phyloP scores from a whole-genome alignment of 2,113 vertebrate genomes.

The Nannospalax galili region DNA sequence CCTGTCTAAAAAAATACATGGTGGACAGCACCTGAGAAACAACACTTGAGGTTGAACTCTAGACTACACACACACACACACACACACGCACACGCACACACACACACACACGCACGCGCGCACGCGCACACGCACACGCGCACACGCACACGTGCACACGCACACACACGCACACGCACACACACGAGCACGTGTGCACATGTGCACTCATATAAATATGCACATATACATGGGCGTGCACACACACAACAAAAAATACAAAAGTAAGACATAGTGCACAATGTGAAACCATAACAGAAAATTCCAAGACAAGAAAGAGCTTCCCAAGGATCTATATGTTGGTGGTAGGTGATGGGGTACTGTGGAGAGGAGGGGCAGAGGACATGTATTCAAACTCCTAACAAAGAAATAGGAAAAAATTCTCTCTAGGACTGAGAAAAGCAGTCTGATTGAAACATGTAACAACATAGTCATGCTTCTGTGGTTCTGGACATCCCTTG shows the following conservation, averaged over 20 bases:
- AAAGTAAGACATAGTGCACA: not conserved
- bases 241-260: not conserved
- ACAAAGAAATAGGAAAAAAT: not conserved
- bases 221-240: too few species aligned
- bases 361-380: fast-evolving
- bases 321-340: too few species aligned
- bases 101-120: too few species aligned
- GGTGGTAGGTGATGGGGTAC: too few species aligned
- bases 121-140: not conserved
- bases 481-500: not conserved
- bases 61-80: not conserved
- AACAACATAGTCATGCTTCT: not conserved
- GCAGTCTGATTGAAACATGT: not conserved
- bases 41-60: not conserved
- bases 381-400: not conserved
- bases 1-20: not conserved
- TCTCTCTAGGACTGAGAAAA: conserved; percentile 18
- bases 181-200: not conserved
- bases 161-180: not conserved
- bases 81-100: too few species aligned
- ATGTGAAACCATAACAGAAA: not conserved
- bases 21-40: not conserved
- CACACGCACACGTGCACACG: not conserved
- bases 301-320: not conserved
- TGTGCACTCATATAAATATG: too few species aligned